A percentile compares a stretch with the other conserved stretches of the same genome.
phyloP scores from a whole-genome alignment of 2,888 invertebrate species.

The Lycia hirtaria region DNA sequence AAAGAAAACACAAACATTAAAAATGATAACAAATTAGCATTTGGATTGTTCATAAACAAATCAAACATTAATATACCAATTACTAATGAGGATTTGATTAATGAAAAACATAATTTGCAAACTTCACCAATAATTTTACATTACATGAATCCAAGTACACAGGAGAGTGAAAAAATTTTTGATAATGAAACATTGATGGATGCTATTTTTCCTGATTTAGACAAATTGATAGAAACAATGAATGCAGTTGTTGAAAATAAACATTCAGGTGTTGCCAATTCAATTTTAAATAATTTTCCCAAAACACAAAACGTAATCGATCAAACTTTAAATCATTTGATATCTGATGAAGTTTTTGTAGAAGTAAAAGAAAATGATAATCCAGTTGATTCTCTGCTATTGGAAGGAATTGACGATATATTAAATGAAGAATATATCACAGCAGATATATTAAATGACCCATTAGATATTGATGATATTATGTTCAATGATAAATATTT shows the following conservation, averaged over 20 bases:
- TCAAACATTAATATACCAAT: no score
- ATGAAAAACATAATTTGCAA: not conserved
- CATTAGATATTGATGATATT: not conserved
- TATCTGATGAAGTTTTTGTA: conserved; percentile 28
- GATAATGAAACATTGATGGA: not conserved
- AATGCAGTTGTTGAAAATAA: not conserved
- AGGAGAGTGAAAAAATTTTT: not conserved
- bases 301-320: not conserved
- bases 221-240: not conserved
- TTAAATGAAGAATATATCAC: not conserved
- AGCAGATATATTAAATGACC: not conserved
- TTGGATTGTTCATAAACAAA: not conserved
- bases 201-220: not conserved
- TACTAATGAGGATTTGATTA: not conserved
- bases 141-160: not conserved
- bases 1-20: not conserved
- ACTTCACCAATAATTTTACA: not conserved
- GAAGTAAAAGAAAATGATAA: conserved; percentile 15
- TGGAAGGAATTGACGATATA: conserved; percentile 33
- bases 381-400: not conserved
- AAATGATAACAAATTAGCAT: not conserved
- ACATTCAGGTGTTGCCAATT: not conserved
- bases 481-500: not conserved
- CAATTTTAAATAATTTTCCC: not conserved
- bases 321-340: conserved; percentile 6